Conservation (phyloP, 2,113 vertebrate species). For the Clarias macrocephalus region DNA sequence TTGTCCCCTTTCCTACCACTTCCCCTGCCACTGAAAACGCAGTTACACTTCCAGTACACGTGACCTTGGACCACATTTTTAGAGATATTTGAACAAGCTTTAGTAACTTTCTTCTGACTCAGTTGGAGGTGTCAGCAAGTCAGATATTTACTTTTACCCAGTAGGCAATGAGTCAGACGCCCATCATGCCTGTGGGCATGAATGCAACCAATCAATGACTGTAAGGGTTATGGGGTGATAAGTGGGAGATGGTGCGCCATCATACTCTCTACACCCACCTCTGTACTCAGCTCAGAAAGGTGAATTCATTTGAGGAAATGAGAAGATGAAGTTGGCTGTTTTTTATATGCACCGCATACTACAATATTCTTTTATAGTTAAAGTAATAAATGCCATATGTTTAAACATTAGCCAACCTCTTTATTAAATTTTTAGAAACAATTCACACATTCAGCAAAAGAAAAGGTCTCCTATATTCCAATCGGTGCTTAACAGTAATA, state of each 20-base stretch:
- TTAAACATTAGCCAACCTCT: background rate
- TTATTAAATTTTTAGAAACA: background rate
- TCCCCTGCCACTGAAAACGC: background rate
- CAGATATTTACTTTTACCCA: constrained; percentile 13
- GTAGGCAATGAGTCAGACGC: constrained; percentile 41
- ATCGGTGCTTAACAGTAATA: background rate
- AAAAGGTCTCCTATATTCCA: background rate
- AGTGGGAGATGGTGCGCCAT: constrained; percentile 35
- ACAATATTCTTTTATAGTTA: background rate
- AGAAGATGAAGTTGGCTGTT: background rate
- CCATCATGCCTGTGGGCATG: constrained; percentile 47
- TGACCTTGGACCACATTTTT: constrained; percentile 22
- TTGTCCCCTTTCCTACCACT: constrained; percentile 30
- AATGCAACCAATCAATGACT: constrained; percentile 35
- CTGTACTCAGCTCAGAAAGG: constrained; percentile 12
- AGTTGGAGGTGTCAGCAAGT: constrained; percentile 26
- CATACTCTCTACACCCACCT: constrained; percentile 22
- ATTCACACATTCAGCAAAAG: background rate
- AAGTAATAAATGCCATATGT: background rate
- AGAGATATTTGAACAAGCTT: constrained; percentile 26
- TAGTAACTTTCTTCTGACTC: constrained; percentile 13
- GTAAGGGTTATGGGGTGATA: constrained; percentile 36
- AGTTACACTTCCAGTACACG: constrained; percentile 2
- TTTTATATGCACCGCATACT: background rate
- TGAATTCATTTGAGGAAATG: background rate